phyloP scores from a whole-genome alignment of 2,888 invertebrate species.

The Papilio elwesi region DNA sequence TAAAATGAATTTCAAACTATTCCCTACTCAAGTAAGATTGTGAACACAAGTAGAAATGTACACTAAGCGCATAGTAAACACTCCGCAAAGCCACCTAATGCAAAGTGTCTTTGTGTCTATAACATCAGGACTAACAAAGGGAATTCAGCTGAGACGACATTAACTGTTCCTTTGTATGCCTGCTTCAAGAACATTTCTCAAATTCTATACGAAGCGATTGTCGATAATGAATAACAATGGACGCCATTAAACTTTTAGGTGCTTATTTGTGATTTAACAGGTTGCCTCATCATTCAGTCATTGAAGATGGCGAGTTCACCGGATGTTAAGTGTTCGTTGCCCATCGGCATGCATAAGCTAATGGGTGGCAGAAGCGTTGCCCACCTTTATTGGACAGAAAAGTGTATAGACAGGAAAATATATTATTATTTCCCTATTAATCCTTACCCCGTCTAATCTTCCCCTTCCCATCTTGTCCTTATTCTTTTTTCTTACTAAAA shows the following conservation, averaged over 20 bases:
- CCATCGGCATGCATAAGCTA: too few species aligned
- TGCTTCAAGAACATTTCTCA: not conserved
- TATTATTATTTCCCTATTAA: too few species aligned
- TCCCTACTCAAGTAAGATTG: not conserved
- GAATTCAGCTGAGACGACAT: not conserved
- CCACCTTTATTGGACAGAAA: too few species aligned
- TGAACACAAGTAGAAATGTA: not conserved
- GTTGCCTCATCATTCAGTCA: too few species aligned
- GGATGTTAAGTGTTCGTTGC: too few species aligned
- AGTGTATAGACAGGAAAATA: too few species aligned
- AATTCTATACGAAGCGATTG: not conserved
- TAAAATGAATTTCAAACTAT: slow-evolving; percentile 1
- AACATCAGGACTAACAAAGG: slow-evolving; percentile 11
- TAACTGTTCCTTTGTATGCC: slow-evolving; percentile 18
- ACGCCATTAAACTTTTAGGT: not conserved
- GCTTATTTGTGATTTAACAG: not conserved
- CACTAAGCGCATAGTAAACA: not conserved
- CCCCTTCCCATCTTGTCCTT: too few species aligned
- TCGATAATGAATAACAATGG: not conserved
- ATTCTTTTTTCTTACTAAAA: too few species aligned
- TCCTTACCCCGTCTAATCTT: too few species aligned
- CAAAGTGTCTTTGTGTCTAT: slow-evolving; percentile 24
- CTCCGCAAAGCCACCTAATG: slow-evolving; percentile 16
- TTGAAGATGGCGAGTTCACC: too few species aligned
- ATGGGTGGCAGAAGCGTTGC: too few species aligned